Evolutionary conservation across 2,888 invertebrate genomes (phyloP), one percentile per base, ranked within the genome.

Genomic region (Liodrosophila aerea): DNA sequence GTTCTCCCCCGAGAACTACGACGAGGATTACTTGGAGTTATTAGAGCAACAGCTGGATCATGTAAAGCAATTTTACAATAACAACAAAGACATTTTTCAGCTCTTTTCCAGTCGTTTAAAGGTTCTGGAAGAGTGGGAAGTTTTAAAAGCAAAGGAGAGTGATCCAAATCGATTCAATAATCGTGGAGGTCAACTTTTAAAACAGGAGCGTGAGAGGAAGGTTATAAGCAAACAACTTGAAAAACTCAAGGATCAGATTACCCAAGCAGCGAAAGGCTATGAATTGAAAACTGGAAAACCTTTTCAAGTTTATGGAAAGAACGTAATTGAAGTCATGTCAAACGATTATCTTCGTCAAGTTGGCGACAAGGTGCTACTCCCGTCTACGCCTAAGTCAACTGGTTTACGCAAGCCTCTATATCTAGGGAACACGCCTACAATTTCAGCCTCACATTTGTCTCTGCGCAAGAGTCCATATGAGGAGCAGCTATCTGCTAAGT

Each of bases 181-280:
- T 89, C 92, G 98, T 33, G 97, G 97, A 0, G 97, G 97, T 0
- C 94, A 95, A 69, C 90, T 98, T 4, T 90, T 98, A 1, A 92
- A 93, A 47, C 97, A 97, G 87, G 97, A 98, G 88, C 96, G 94
- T 77, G 95, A 96, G 81, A 91, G 97, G n/a, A 97, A 96, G 87
- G 91, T 92, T 7, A 92, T 96, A 7, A 92, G 92, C 30, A 94
- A 90, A 65, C 91, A 94, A 90, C 89, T 96, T 45, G 95, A 95
- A 0, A 93, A 94, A 90, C 92, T 95, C 34, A 95, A 95, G 88
- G 92, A 91, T 0, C 92, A 93, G 81, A 90, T 96, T 0, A 90
- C 90, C 1, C 90, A 91, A 0, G 73, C 94, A 46, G 92, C 88
- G 1, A 61, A 73, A 0, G 90, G 91, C 0, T 94, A 92, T 72